Evolutionary conservation across 1,140 invertebrate species (phyloP), one percentile per base, ranked within the genome.

Genomic region (Caerostris extrusa): DNA sequence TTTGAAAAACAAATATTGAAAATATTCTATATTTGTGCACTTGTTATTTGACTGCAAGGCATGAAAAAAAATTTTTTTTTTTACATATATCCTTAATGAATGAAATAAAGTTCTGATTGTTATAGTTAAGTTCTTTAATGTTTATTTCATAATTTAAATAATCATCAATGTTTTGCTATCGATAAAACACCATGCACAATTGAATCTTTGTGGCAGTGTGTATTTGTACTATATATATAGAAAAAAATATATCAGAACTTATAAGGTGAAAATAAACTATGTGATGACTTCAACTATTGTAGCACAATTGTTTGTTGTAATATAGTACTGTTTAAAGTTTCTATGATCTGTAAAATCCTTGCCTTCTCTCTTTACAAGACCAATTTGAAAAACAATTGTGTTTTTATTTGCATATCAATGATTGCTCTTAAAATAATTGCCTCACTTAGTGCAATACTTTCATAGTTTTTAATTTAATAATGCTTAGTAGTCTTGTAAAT

Each of bases 321-420:
- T 86, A 86, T 92, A 92, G 82, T 69, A 92, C 82, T 92, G 91
- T 92, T 92, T 92, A 86, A 92, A 69, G 91, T 92, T 92, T 92
- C 91, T 92, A 92, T 92, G 64, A 92, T 57, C 19, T 92, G 61
- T 69, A 81, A 86, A 92, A 92, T 86, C 91, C 91, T 86, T 92
- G 91, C 91, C 91, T 92, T 92, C 91, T 92, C 91, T 92, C 91
- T 64, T 86, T 67, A 92, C 58, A 60, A 92, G 91, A 92, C 91
- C 57, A 92, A 92, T 85, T 64, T 92, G 71, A 85, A 92, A 92
- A 85, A 57, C 71, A 34, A 90, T 90, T 90, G 55, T 69, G 77
- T 92, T 34, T 91, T 91, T 92, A 82, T 92, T 86, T 86, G 81
- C 91, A 92, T 92, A 92, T 92, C 91, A 92, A 64, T 50, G 64